Evolutionary conservation across 2,888 invertebrate genomes (phyloP).

Genomic region (Pseudococcus longispinus): DNA sequence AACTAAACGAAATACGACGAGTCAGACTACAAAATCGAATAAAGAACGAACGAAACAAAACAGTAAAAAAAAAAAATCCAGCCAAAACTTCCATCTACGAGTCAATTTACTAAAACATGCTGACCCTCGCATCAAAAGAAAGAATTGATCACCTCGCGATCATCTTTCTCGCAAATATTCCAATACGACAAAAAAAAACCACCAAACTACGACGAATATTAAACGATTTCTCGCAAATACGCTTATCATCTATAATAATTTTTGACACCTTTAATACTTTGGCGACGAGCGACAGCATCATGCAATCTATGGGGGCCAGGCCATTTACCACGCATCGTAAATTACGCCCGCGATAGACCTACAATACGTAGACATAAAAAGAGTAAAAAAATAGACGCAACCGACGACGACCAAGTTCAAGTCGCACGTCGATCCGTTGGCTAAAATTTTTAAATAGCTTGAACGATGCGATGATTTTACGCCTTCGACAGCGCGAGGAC

Average conservation of each 20-base stretch:
- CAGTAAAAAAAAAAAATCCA: neutral
- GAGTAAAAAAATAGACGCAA: neutral
- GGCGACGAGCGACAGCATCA: neutral
- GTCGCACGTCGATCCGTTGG: neutral
- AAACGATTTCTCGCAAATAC: neutral
- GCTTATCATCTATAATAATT: conserved; percentile 7
- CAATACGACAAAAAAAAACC: neutral
- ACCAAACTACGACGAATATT: neutral
- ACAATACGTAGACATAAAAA: neutral
- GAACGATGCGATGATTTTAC: neutral
- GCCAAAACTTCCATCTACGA: neutral
- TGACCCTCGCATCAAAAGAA: neutral
- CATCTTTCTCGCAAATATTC: neutral
- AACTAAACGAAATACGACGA: neutral
- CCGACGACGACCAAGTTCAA: neutral
- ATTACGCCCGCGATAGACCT: neutral
- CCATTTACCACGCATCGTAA: conserved; percentile 4
- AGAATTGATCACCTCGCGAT: neutral
- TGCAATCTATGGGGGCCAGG: neutral
- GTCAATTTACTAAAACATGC: neutral
- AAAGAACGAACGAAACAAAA: too few relatives aligned
- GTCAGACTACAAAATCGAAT: too few relatives aligned
- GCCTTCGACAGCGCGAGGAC: neutral
- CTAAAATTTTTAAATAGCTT: conserved; percentile 23
- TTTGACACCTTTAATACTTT: neutral